Evolutionary conservation across 2,113 vertebrate genomes (phyloP).

Genomic region (Bos indicus): DNA sequence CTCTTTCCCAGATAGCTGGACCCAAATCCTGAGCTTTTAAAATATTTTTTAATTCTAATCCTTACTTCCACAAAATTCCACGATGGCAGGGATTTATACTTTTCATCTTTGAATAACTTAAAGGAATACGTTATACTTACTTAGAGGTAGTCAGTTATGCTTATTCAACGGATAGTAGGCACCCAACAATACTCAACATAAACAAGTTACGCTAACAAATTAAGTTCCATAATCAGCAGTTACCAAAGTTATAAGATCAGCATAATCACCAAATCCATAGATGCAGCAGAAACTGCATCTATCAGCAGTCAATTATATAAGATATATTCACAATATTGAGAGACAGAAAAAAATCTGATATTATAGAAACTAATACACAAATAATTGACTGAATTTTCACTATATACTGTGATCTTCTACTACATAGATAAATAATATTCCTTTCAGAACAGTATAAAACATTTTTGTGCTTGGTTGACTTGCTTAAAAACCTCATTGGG

Average conservation of each 20-base stretch:
- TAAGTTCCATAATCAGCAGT: neutral
- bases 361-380: neutral
- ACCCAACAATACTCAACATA: neutral
- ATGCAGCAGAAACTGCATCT: neutral
- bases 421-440: neutral
- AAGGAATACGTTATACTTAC: neutral
- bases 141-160: neutral
- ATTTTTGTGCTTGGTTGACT: neutral
- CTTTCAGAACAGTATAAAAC: neutral
- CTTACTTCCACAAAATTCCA: neutral
- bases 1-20: neutral
- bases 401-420: neutral
- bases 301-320: neutral
- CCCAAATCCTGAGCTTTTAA: neutral
- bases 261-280: too few relatives aligned
- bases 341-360: neutral
- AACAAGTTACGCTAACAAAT: neutral
- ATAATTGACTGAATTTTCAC: neutral
- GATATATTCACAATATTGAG: neutral
- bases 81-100: neutral
- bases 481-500: neutral
- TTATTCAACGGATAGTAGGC: neutral
- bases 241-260: too few relatives aligned
- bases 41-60: neutral
- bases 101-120: neutral